Base-by-base conservation (phyloP, 2,113 vertebrate genomes). In the Mystacornis crossleyi region DNA sequence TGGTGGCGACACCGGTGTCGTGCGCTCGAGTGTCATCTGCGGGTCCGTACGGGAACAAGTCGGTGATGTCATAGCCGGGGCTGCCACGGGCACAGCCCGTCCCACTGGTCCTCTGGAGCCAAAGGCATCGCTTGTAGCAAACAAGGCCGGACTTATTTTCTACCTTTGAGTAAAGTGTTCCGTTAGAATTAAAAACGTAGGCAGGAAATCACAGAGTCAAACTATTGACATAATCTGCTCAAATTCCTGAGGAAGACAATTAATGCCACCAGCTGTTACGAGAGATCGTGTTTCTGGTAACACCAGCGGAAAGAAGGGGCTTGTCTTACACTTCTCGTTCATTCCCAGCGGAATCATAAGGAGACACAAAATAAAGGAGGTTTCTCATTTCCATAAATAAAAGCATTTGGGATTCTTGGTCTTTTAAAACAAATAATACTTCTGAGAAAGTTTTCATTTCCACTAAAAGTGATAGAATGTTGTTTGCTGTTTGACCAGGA, bases 301-400 rank as follows among this genome's bases (percentile, higher is more conserved):
- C 7, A 2, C 13, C 6, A 4, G 19, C 10, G 26, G 40, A 62
- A 89, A 31, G 29, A 5, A 20, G 23, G 8, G 26, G 4, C 48
- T 55, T 34, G 47, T 7, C 26, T 43, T 8, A 2, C 0, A 1
- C 60, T 38, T 36, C 42, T 47, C 0, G 0, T 18, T 61, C 8
- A 10, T 57, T 64, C 47, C 18, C 12, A 25, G 0, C 2, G 3
- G 4, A 36, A 21, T 23, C 31, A 19, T 20, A 19, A 54, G 13
- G 50, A 53, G 19, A 33, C 10, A 6, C 0, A 3, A 43, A 38
- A 34, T 26, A 43, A 47, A 73, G 40, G 7, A 9, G 13, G 5
- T 33, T 72, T 51, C 38, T 48, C 6, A 12, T 18, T 61, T 38
- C 20, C 60, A 34, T 33, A 2, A 23, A 8, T 26, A 9, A 29